Evolutionary conservation across 2,113 vertebrate species (phyloP).

Genomic region (Nematolebias whitei): DNA sequence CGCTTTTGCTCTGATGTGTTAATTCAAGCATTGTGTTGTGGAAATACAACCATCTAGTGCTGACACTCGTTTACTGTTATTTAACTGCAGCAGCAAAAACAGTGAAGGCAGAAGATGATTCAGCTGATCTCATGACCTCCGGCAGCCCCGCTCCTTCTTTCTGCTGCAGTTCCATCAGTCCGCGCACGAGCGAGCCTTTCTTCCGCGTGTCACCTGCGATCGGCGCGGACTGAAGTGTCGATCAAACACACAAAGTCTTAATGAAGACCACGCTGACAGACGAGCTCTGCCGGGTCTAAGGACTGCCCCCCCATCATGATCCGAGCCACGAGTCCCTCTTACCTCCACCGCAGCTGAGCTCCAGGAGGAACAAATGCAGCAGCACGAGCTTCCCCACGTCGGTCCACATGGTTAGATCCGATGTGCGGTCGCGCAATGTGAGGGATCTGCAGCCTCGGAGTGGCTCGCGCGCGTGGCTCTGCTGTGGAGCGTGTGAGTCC

Average conservation of each 20-base stretch:
- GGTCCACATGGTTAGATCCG: conserved; percentile 79
- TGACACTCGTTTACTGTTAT: not conserved
- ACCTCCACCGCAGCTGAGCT: conserved; percentile 74
- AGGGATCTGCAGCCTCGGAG: conserved; percentile 38
- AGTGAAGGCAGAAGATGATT: not conserved
- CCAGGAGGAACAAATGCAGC: conserved; percentile 76
- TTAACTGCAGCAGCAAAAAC: conserved; percentile 1
- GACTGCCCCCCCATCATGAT: not conserved
- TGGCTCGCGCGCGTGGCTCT: conserved; percentile 11
- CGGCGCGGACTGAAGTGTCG: not conserved
- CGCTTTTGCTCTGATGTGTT: too few species aligned
- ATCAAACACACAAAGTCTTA: not conserved
- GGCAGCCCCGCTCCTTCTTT: too few species aligned
- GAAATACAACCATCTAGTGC: too few species aligned
- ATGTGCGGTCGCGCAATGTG: conserved; percentile 49
- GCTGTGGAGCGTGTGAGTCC: conserved; percentile 29
- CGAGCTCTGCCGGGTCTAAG: not conserved
- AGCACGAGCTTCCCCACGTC: conserved; percentile 77
- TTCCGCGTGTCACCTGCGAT: conserved; percentile 32
- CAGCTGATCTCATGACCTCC: conserved; percentile 5
- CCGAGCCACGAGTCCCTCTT: conserved; percentile 32
- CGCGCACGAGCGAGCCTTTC: conserved; percentile 2
- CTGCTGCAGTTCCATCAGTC: not conserved
- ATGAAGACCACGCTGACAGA: not conserved
- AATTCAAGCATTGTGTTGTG: not conserved